Conservation (phyloP, 2,888 invertebrate species). For the Napeogenes inachia region DNA sequence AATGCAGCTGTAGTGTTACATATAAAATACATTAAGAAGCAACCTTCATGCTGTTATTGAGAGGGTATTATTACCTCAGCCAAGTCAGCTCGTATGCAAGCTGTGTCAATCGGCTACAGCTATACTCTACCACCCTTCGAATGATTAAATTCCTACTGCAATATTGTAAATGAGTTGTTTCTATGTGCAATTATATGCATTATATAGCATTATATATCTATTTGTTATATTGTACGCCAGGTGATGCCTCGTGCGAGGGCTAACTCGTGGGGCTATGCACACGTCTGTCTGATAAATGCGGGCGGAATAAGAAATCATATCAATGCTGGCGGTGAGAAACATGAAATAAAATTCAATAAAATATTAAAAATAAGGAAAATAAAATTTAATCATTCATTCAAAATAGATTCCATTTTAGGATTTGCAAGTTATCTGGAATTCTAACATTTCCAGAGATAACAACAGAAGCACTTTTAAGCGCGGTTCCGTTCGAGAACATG, state of each 20-base stretch:
- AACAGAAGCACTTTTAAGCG: constrained; percentile 81
- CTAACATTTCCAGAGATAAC: constrained; percentile 77
- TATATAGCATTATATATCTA: no score
- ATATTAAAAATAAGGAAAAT: not conserved
- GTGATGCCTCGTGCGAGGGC: constrained; percentile 45
- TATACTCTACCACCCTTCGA: no score
- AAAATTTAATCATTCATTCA: not conserved
- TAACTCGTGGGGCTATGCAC: constrained; percentile 53
- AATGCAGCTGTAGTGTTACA: no score
- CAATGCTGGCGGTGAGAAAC: constrained; percentile 75
- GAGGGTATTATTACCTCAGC: no score
- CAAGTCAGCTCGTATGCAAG: no score
- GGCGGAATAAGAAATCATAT: constrained; percentile 85
- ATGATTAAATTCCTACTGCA: constrained; percentile 5
- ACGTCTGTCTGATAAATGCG: constrained; percentile 80
- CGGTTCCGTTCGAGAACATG: constrained; percentile 87
- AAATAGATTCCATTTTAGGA: not conserved
- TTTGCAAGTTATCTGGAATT: not conserved
- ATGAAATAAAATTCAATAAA: no score
- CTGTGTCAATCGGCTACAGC: no score
- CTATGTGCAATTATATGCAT: no score
- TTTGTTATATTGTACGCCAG: constrained; percentile 32
- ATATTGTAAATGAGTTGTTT: not conserved
- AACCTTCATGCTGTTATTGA: no score
- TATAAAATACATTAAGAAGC: no score